phyloP scores from a whole-genome alignment of 2,888 invertebrate genomes.

The Dynastes hyllus region DNA sequence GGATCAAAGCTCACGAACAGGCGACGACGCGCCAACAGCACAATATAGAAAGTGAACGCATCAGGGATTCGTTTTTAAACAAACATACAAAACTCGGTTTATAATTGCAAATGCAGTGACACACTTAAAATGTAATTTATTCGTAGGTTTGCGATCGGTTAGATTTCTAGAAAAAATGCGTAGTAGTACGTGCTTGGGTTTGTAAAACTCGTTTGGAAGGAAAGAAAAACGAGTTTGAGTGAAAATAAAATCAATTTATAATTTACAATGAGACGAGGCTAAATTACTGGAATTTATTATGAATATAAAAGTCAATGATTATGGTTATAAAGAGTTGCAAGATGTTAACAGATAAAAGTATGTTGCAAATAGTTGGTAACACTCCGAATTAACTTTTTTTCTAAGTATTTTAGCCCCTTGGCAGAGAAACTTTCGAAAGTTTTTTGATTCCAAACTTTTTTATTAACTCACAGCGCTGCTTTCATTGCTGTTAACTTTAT shows the following conservation, averaged over 20 bases:
- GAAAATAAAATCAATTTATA: conserved; percentile 9
- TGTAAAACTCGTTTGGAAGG: conserved; percentile 3
- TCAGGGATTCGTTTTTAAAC: conserved; percentile 12
- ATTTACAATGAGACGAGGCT: not conserved
- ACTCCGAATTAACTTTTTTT: no score
- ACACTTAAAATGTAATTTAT: conserved; percentile 37
- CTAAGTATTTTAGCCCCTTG: no score
- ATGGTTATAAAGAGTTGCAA: no score
- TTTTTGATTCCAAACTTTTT: no score
- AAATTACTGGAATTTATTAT: not conserved
- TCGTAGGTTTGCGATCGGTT: conserved; percentile 15
- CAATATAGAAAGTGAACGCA: conserved; percentile 39
- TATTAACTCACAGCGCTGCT: no score
- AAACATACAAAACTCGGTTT: conserved; percentile 24
- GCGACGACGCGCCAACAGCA: not conserved
- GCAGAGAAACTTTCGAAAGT: no score
- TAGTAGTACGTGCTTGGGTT: conserved; percentile 13
- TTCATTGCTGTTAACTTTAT: no score
- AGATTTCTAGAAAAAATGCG: conserved; percentile 34
- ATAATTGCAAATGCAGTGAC: conserved; percentile 35
- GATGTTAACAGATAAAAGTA: no score
- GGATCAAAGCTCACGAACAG: conserved; percentile 8
- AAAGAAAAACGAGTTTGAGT: conserved; percentile 27
- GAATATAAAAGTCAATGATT: no score
- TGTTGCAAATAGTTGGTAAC: no score